Percentiles rank a stretch among this genome's conserved stretches.
Conservation (phyloP, 2,113 vertebrate genomes). For the Sinocyclocheilus maitianheensis region DNA sequence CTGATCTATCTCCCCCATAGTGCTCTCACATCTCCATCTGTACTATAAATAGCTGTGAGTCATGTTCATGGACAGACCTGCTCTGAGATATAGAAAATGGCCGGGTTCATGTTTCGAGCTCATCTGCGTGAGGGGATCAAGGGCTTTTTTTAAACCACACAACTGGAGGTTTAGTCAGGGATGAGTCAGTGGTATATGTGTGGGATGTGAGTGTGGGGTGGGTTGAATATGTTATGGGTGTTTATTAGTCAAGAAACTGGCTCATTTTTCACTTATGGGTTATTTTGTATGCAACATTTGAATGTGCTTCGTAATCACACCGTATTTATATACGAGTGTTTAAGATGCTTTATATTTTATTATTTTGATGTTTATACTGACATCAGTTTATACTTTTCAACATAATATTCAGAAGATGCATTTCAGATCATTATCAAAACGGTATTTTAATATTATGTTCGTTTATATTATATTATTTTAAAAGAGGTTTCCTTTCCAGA, state of each 20-base stretch:
- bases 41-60: conserved; percentile 59
- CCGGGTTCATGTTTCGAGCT: conserved; percentile 41
- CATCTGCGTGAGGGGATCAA: conserved; percentile 39
- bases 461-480: too few species aligned
- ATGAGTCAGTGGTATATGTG: conserved; percentile 47
- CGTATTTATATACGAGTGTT: background rate
- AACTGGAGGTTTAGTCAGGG: conserved; percentile 40
- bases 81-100: conserved; percentile 37
- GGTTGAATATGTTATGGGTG: conserved; percentile 33
- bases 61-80: conserved; percentile 32
- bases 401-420: background rate
- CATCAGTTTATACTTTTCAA: background rate
- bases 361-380: background rate
- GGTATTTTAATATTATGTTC: background rate
- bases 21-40: conserved; percentile 25
- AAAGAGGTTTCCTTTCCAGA: background rate
- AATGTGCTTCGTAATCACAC: background rate
- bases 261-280: conserved; percentile 12
- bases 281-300: background rate
- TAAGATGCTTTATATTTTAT: background rate
- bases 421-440: too few species aligned
- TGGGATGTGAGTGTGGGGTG: conserved; percentile 20
- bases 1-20: conserved; percentile 43
- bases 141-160: conserved; percentile 48
- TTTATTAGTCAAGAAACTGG: conserved; percentile 27